A percentile compares a stretch with the other conserved stretches of the same genome.
Evolutionary conservation across 30 jellyfish, hydroid and myxozoan genomes (phyloP).

Genomic region (Haliclystus octoradiatus): DNA sequence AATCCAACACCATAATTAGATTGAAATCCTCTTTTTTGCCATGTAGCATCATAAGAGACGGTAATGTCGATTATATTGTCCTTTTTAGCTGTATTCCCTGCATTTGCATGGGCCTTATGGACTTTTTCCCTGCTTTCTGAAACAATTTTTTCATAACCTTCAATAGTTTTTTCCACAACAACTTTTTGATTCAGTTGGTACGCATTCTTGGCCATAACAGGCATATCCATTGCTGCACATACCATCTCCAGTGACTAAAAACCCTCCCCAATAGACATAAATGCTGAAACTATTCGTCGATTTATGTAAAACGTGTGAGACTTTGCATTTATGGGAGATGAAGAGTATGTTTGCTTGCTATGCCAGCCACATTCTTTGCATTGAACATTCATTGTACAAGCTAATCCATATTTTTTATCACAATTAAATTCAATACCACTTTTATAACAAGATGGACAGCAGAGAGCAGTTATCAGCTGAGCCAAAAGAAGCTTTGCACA

Average conservation of each 20-base stretch:
- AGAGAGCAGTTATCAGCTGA: too few relatives aligned
- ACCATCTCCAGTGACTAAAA: background rate
- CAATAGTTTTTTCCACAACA: background rate
- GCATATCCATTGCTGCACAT: background rate
- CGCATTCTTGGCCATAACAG: background rate
- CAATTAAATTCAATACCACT: too few relatives aligned
- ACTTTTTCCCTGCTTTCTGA: background rate
- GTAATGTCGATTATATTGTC: background rate
- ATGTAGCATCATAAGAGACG: slow-evolving; percentile 34
- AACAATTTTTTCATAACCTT: background rate
- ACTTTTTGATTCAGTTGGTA: background rate
- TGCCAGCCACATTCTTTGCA: too few relatives aligned
- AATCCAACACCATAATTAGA: slow-evolving; percentile 41
- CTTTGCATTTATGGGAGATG: background rate
- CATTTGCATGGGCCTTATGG: background rate
- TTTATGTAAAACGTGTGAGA: background rate
- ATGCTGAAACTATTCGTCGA: background rate
- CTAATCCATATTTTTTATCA: too few relatives aligned
- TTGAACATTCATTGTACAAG: too few relatives aligned
- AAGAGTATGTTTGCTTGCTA: too few relatives aligned
- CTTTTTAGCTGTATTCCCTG: background rate
- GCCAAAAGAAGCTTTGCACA: too few relatives aligned
- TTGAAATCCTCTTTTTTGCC: slow-evolving; percentile 40
- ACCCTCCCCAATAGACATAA: background rate
- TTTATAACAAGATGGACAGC: too few relatives aligned